Evolutionary conservation across 2,113 vertebrate genomes (phyloP).

Genomic region (Hydrochoerus hydrochaeris): DNA sequence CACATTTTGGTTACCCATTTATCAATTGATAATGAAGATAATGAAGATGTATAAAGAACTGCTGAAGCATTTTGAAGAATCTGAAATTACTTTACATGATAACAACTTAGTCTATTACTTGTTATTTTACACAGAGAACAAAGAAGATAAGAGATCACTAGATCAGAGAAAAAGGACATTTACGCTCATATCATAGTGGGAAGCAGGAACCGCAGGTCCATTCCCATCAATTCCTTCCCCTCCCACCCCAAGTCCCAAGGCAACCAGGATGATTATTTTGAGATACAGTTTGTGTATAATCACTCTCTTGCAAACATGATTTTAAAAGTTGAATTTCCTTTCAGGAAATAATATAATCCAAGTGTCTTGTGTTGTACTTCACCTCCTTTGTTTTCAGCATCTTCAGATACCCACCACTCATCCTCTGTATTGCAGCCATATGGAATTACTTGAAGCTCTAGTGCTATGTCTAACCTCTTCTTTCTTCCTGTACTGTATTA

Average conservation of each 20-base stretch:
- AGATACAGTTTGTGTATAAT: neutral
- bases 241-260: neutral
- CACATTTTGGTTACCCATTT: neutral
- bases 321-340: neutral
- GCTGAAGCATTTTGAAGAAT: neutral
- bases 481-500: neutral
- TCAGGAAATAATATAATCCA: neutral
- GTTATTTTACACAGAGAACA: neutral
- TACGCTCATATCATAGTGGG: neutral
- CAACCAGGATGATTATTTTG: neutral
- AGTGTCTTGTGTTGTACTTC: neutral
- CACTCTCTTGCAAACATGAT: neutral
- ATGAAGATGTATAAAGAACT: neutral
- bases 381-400: neutral
- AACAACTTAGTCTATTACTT: neutral
- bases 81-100: neutral
- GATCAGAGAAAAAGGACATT: neutral
- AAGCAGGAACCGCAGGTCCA: neutral
- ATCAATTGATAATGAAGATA: neutral
- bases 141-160: neutral
- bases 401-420: neutral
- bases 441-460: neutral
- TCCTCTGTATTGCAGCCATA: neutral
- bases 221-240: fast-evolving
- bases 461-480: fast-evolving